These are phyloP conservation scores for Ochropacha duplaris DNA, from an alignment of 2,888 invertebrate genomes.

Conservation along the genomic window DNA sequence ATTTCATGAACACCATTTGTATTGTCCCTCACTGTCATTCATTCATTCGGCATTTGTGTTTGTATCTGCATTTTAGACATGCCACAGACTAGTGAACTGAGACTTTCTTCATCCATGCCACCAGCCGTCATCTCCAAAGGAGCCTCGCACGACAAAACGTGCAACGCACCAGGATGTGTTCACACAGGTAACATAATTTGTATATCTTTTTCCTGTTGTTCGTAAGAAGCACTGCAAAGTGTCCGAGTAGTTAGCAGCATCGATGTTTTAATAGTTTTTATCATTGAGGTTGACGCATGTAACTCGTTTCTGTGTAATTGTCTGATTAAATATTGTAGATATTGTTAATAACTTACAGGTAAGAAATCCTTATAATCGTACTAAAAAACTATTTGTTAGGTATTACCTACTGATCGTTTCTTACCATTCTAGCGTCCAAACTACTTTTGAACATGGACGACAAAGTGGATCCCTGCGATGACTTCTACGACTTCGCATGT, in stretches of 20 bases:
- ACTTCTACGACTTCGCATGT: conserved; percentile 92
- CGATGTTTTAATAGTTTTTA: neutral
- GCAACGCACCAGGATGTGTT: conserved; percentile 90
- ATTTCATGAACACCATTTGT: conserved; percentile 5
- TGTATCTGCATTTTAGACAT: conserved; percentile 64
- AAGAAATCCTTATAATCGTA: neutral
- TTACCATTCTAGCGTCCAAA: conserved; percentile 82
- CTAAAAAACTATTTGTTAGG: neutral
- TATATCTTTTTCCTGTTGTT: neutral
- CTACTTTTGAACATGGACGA: conserved; percentile 88
- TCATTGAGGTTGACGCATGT: conserved; percentile 81
- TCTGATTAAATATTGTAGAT: neutral
- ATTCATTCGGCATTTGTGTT: conserved; percentile 34
- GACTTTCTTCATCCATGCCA: conserved; percentile 68
- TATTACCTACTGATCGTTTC: neutral
- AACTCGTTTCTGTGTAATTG: conserved; percentile 11
- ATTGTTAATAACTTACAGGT: neutral
- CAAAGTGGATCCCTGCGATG: conserved; percentile 89
- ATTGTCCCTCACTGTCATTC: conserved; percentile 16
- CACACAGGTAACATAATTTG: conserved; percentile 84
- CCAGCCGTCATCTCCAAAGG: conserved; percentile 59
- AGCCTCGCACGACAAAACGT: conserved; percentile 73
- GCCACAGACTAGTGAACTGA: conserved; percentile 77
- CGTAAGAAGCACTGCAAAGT: neutral
- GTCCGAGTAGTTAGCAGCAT: neutral